Conservation (phyloP, 2,888 invertebrate genomes). For the Phaedon cochleariae region DNA sequence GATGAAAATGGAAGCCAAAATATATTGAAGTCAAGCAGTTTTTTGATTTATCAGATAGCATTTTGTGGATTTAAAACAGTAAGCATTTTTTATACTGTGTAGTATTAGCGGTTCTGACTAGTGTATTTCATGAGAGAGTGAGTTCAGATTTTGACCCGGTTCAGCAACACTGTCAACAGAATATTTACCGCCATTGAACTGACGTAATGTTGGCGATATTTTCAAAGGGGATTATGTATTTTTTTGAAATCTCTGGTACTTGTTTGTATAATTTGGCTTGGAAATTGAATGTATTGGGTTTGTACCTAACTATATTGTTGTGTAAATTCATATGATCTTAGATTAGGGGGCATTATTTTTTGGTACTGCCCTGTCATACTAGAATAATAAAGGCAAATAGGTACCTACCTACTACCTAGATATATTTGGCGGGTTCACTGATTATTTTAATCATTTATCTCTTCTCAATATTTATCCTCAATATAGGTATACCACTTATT, state of each 20-base stretch:
- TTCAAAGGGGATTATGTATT: no score
- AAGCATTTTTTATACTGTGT: slow-evolving; percentile 5
- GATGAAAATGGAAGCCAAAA: slow-evolving; percentile 34
- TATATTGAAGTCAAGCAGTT: slow-evolving; percentile 28
- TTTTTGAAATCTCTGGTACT: no score
- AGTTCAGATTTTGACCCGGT: background rate
- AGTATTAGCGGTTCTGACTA: background rate
- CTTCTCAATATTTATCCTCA: no score
- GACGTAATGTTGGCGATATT: no score
- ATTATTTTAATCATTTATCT: no score
- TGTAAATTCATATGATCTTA: no score
- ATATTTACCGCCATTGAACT: background rate
- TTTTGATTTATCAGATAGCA: slow-evolving; percentile 18
- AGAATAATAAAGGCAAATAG: background rate
- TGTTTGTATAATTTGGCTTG: no score
- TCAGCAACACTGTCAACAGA: background rate
- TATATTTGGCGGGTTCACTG: no score
- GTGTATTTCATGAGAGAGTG: background rate
- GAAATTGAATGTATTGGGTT: no score
- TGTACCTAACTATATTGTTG: no score
- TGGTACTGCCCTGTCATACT: slow-evolving; percentile 13
- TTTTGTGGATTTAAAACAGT: slow-evolving; percentile 16
- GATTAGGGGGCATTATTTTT: slow-evolving; percentile 10
- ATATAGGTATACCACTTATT: no score
- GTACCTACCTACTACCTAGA: no score